Evolutionary conservation across 2,113 vertebrate genomes (phyloP).

Genomic region (Carassius carassius): DNA sequence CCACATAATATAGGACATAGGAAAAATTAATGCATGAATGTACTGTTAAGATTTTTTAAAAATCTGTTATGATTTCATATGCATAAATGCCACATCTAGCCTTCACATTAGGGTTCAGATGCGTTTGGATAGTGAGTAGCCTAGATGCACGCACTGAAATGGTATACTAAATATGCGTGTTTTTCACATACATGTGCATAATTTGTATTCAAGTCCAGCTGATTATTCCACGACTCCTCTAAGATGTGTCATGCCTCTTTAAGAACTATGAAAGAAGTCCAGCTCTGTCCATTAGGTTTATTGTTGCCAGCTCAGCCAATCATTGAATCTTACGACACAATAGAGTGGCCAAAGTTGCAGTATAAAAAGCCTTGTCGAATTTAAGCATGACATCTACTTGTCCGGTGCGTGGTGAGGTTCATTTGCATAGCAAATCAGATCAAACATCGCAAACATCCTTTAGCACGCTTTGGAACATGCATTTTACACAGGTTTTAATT

Average conservation of each 20-base stretch:
- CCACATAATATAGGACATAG: not conserved
- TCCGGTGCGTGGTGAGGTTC: conserved; percentile 78
- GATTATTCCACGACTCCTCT: conserved; percentile 1
- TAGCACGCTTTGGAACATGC: conserved; percentile 76
- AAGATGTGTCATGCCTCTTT: conserved; percentile 56
- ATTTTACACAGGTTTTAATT: conserved; percentile 75
- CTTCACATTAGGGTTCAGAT: not conserved
- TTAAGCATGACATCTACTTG: conserved; percentile 87
- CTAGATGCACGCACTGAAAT: not conserved
- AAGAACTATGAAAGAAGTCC: conserved; percentile 81
- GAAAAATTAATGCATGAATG: too few species aligned
- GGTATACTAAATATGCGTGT: not conserved
- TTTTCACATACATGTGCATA: not conserved
- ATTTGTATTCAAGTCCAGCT: not conserved
- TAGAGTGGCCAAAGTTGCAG: conserved; percentile 86
- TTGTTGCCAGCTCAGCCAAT: conserved; percentile 96
- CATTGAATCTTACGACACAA: conserved; percentile 89
- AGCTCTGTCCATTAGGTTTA: conserved; percentile 90
- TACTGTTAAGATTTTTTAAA: not conserved
- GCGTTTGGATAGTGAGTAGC: not conserved
- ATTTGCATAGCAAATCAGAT: conserved; percentile 54
- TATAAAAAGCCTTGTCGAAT: conserved; percentile 96
- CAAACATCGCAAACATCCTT: conserved; percentile 51
- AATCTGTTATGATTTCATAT: not conserved
- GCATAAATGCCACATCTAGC: not conserved